A percentile compares a stretch with the other conserved stretches of the same genome.
Evolutionary conservation across 2,797 vertebrate genomes (phyloP).

Genomic region (Tenualosa ilisha): DNA sequence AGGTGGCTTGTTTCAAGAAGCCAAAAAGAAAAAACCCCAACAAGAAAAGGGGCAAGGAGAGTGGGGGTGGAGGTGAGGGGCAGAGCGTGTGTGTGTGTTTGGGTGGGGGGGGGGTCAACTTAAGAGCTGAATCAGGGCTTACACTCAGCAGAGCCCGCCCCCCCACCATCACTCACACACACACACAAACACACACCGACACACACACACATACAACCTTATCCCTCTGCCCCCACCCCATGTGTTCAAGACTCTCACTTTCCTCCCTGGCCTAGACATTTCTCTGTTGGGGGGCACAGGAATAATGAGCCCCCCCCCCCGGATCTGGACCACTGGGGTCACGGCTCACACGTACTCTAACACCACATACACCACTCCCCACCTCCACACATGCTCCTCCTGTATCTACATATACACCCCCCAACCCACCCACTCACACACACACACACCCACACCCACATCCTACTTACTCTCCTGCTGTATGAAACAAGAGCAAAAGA

Average conservation of each 20-base stretch:
- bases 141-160: not conserved
- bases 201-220: not conserved
- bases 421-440: not conserved
- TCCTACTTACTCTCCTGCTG: constrained; percentile 28
- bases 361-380: constrained; percentile 36
- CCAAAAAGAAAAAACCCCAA: constrained; percentile 60
- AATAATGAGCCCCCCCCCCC: constrained; percentile 2
- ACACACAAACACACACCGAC: not conserved
- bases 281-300: constrained; percentile 8
- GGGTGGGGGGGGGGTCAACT: not conserved
- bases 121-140: constrained; percentile 19
- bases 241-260: constrained; percentile 10
- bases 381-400: not conserved
- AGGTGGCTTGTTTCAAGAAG: constrained; percentile 75
- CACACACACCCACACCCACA: not conserved
- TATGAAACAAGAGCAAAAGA: constrained; percentile 29
- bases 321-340: constrained; percentile 25
- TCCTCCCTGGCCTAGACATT: constrained; percentile 22
- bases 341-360: constrained; percentile 41
- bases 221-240: not conserved
- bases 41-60: constrained; percentile 44
- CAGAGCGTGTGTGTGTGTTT: not conserved
- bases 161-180: not conserved
- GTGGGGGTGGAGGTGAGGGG: constrained; percentile 41
- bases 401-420: not conserved